Evolutionary conservation across 92 coral and sea anemone species (phyloP).

Genomic region (Phenganax marumi): DNA sequence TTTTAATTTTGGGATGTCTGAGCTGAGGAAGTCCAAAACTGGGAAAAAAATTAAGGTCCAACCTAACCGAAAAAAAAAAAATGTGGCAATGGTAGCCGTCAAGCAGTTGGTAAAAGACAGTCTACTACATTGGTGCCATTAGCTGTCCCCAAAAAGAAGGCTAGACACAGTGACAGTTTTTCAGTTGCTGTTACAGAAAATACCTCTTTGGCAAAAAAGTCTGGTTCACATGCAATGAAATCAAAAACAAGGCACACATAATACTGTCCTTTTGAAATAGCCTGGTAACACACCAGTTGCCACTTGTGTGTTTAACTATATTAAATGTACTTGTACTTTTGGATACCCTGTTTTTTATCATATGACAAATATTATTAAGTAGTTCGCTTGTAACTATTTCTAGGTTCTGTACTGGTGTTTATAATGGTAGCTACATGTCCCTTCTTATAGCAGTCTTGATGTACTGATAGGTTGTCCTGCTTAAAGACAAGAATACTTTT

Average conservation of each 20-base stretch:
- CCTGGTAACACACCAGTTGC: background rate
- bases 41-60: slow-evolving; percentile 51
- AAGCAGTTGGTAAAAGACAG: slow-evolving; percentile 25
- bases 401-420: no score
- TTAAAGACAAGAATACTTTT: no score
- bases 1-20: slow-evolving; percentile 56
- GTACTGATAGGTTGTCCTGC: no score
- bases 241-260: slow-evolving; percentile 50
- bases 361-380: no score
- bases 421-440: no score
- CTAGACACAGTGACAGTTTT: slow-evolving; percentile 42
- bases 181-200: slow-evolving; percentile 51
- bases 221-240: slow-evolving; percentile 56
- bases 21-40: slow-evolving; percentile 42
- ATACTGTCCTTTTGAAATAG: background rate
- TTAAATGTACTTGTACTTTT: background rate
- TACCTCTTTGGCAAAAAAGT: slow-evolving; percentile 45
- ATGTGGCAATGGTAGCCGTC: slow-evolving; percentile 49
- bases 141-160: background rate
- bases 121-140: background rate
- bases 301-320: background rate
- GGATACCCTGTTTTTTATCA: no score
- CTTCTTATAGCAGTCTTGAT: no score
- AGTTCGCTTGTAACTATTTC: no score
- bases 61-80: slow-evolving; percentile 63